Conservation (phyloP, 2,888 invertebrate genomes). For the Lasioglossum morio region DNA sequence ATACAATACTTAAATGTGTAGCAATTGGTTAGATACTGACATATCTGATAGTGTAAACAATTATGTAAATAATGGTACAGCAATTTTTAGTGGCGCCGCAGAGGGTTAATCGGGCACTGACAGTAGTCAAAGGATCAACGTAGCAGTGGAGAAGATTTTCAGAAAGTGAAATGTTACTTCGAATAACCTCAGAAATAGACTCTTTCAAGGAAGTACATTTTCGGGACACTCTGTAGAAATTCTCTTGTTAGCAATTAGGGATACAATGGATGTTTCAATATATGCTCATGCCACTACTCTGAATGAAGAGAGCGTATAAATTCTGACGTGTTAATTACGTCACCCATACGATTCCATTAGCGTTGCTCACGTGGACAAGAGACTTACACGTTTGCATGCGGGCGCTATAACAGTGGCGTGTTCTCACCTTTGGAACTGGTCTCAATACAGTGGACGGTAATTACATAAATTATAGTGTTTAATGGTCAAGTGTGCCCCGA, state of each 20-base stretch:
- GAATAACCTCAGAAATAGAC: too few species aligned
- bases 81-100: too few species aligned
- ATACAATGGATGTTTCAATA: neutral
- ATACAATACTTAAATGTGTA: too few species aligned
- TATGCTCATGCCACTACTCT: neutral
- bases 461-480: constrained; percentile 26
- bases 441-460: constrained; percentile 29
- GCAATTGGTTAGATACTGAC: too few species aligned
- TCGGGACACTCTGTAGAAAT: too few species aligned
- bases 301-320: constrained; percentile 33
- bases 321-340: constrained; percentile 52
- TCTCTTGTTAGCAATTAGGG: constrained; percentile 15
- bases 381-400: constrained; percentile 36
- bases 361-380: constrained; percentile 23
- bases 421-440: constrained; percentile 15
- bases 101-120: too few species aligned
- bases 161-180: too few species aligned
- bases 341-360: constrained; percentile 47
- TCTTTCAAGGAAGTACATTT: too few species aligned
- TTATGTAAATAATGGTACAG: too few species aligned
- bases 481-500: neutral
- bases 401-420: constrained; percentile 19
- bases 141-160: too few species aligned
- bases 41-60: too few species aligned
- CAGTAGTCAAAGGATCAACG: too few species aligned